These are phyloP conservation scores for Thryonomys swinderianus DNA, from an alignment of 2,113 vertebrate genomes.

Conservation along the genomic window DNA sequence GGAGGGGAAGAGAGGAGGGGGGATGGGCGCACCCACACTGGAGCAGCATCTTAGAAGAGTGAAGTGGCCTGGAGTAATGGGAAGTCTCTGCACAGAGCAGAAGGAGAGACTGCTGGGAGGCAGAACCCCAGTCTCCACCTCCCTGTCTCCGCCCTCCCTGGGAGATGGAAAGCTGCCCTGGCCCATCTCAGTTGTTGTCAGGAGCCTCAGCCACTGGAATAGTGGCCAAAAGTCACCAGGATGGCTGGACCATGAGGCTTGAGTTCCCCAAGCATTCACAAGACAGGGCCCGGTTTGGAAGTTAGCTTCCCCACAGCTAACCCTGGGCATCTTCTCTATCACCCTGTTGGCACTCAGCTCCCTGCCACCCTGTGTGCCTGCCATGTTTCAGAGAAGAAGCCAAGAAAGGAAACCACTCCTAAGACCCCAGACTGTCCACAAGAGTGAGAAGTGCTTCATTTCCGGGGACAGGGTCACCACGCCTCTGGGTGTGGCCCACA, in stretches of 20 bases:
- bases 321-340: neutral
- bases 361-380: neutral
- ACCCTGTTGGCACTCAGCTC: neutral
- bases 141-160: neutral
- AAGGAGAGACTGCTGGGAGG: fast-evolving
- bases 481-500: neutral
- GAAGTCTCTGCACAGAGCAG: neutral
- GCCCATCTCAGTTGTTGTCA: neutral
- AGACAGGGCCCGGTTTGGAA: neutral
- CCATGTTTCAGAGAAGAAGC: neutral
- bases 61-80: neutral
- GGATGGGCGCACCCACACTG: fast-evolving
- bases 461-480: too few relatives aligned
- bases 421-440: neutral
- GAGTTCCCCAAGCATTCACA: neutral
- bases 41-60: neutral
- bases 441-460: neutral
- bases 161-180: neutral
- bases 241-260: neutral
- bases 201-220: neutral
- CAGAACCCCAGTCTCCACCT: neutral
- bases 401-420: neutral
- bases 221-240: neutral
- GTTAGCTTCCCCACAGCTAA: neutral
- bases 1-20: too few relatives aligned